These are phyloP conservation scores for Prietella phreatophila DNA, from an alignment of 2,113 vertebrate species.

Conservation along the genomic window DNA sequence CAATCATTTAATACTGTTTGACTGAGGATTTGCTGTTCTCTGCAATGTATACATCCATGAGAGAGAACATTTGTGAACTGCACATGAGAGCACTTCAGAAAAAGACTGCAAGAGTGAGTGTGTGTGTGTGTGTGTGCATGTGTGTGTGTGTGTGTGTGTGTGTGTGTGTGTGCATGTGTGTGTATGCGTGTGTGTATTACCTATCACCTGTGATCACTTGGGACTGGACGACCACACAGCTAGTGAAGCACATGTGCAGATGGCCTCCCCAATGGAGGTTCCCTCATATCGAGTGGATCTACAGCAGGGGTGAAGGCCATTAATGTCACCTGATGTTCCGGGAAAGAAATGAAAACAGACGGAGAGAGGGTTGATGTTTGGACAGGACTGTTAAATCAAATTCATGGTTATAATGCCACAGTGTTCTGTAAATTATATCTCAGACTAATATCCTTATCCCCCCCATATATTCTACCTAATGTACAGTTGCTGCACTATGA, in stretches of 20 bases:
- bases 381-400: background rate
- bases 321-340: slow-evolving; percentile 41
- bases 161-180: background rate
- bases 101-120: background rate
- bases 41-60: background rate
- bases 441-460: background rate
- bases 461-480: background rate
- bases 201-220: background rate
- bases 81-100: background rate
- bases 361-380: slow-evolving; percentile 3
- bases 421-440: background rate
- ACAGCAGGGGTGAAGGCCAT: slow-evolving; percentile 33
- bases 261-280: slow-evolving; percentile 51
- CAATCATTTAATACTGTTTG: background rate
- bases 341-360: slow-evolving; percentile 16
- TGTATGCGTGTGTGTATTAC: background rate
- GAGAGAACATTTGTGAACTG: background rate
- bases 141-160: background rate
- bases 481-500: background rate
- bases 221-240: slow-evolving; percentile 26
- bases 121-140: background rate
- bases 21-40: background rate
- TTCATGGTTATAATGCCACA: slow-evolving; percentile 19
- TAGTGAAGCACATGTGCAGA: slow-evolving; percentile 40
- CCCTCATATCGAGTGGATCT: slow-evolving; percentile 36